phyloP scores from a whole-genome alignment of 2,797 vertebrate genomes.

The Neosalanx taihuensis region DNA sequence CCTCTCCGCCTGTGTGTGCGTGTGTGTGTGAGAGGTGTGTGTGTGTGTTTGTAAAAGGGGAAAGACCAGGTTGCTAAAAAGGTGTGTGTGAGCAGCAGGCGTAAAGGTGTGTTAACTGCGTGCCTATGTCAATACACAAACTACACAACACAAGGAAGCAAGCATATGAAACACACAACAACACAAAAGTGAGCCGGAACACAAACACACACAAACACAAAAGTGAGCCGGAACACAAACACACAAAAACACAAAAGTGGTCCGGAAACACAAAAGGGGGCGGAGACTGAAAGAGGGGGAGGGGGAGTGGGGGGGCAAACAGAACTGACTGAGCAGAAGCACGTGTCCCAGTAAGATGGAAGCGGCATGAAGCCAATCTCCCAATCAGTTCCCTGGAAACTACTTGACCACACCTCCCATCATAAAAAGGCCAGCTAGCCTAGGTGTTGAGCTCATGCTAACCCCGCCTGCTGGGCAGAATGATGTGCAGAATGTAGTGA shows the following conservation, averaged over 20 bases:
- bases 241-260: conserved; percentile 39
- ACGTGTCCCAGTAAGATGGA: conserved; percentile 64
- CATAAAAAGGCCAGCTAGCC: not conserved
- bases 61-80: not conserved
- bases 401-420: conserved; percentile 23
- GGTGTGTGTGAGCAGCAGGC: conserved; percentile 13
- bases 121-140: conserved; percentile 63
- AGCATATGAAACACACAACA: conserved; percentile 56
- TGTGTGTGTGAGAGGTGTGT: conserved; percentile 19
- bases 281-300: not conserved
- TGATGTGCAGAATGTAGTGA: not conserved
- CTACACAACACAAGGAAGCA: conserved; percentile 44
- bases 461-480: not conserved
- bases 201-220: conserved; percentile 26
- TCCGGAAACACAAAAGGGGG: conserved; percentile 29
- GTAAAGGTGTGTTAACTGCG: conserved; percentile 34
- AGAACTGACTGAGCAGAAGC: conserved; percentile 56
- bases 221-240: conserved; percentile 24
- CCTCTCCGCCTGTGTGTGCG: conserved; percentile 39
- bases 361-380: conserved; percentile 39
- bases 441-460: not conserved
- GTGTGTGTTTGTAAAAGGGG: not conserved
- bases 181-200: conserved; percentile 13
- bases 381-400: conserved; percentile 14
- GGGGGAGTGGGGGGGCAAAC: not conserved